Base-by-base conservation (phyloP, 2,797 vertebrate genomes). In the Arctocebus calabarensis region DNA sequence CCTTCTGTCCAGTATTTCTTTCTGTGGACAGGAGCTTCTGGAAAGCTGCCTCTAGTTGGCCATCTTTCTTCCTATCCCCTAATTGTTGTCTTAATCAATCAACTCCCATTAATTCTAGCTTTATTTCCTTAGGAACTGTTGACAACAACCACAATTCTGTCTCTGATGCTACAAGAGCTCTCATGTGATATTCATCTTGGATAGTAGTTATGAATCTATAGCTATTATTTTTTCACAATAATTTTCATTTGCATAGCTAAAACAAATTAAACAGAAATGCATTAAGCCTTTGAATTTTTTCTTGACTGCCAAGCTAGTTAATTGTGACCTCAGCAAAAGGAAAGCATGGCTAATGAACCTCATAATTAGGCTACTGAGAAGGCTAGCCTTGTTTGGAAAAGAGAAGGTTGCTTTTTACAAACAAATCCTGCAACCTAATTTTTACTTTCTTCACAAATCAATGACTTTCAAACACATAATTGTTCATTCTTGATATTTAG, bases 231-330 rank as follows among this genome's bases (percentile, higher is more conserved):
- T 83, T 57, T 95, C 34, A 94, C 20, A 82, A 20, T 77, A 40
- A 5, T 89, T 64, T 96, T 86, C 68, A 91, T 61, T 37, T 84
- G n/a, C 27, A 90, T 22, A 70, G 94, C 87, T 84, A 83, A 95
- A 94, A 48, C 7, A 90, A 84, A 84, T 91, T 59, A 66, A 96
- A 62, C 8, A 87, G 71, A 89, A 87, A 59, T 48, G 23, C 22
- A 62, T 70, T 84, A 59, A 55, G 25, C 1, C 45, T 40, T 78
- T 84, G 23, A 91, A 62, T 79, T 90, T 40, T 92, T 86, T 94
- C 52, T 84, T 75, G 19, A 9, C 22, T 45, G 32, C 2, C n/a
- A n/a, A 34, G 12, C 3, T 4, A 13, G 19, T 62, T 94, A 34
- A 68, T 43, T 94, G 11, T 92, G 68, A 90, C 75, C 4, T n/a